Percentiles rank a stretch among this genome's conserved stretches.
Conservation (phyloP, 2,113 vertebrate genomes). For the Casuarius casuarius region DNA sequence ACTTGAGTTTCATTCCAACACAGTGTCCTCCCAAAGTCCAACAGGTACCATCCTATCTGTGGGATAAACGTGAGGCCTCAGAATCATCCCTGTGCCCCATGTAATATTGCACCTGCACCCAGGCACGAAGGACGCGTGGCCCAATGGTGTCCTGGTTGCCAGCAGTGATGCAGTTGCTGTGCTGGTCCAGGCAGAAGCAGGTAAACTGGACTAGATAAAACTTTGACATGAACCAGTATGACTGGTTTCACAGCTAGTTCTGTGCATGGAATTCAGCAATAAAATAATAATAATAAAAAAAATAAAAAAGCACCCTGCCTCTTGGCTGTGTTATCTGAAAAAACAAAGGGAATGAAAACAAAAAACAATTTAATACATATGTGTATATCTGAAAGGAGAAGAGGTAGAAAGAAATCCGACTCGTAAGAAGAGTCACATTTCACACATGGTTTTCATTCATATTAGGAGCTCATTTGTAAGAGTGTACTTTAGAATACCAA, state of each 20-base stretch:
- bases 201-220: neutral
- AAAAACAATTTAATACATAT: neutral
- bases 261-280: neutral
- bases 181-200: neutral
- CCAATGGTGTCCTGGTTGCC: no score
- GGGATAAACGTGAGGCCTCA: no score
- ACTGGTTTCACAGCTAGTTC: neutral
- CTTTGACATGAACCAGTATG: neutral
- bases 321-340: neutral
- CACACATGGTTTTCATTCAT: neutral
- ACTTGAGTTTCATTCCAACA: neutral
- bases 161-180: neutral
- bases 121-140: no score
- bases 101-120: no score
- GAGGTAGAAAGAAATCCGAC: neutral
- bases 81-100: no score
- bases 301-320: neutral
- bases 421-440: neutral
- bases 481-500: neutral
- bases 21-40: no score
- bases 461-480: neutral
- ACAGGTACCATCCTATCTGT: no score
- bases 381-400: neutral
- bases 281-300: neutral
- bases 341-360: neutral